phyloP scores from a whole-genome alignment of 2,888 invertebrate species.

The Diabrotica balteata region DNA sequence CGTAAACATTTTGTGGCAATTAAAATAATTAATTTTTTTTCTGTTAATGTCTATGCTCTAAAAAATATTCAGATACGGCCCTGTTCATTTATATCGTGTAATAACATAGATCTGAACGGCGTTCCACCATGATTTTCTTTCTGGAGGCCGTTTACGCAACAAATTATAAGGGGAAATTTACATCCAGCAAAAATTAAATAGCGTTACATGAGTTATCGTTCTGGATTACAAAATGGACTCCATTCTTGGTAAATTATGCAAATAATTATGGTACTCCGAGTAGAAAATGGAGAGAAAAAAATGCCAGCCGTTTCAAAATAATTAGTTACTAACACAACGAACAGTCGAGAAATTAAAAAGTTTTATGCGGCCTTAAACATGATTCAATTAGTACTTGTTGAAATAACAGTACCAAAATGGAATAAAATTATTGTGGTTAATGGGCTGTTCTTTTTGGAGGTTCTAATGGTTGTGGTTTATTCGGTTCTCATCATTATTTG shows the following conservation, averaged over 20 bases:
- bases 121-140: constrained; percentile 39
- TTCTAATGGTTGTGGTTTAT: no score
- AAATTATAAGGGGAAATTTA: constrained; percentile 36
- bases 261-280: constrained; percentile 16
- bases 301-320: constrained; percentile 7
- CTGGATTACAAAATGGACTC: constrained; percentile 34
- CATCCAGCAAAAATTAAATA: constrained; percentile 37
- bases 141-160: constrained; percentile 35
- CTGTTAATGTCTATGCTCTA: neutral
- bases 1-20: no score
- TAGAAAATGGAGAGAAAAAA: constrained; percentile 14
- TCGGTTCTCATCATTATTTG: no score
- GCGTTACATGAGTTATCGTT: constrained; percentile 34
- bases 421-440: neutral
- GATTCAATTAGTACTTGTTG: constrained; percentile 2
- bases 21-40: no score
- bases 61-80: neutral
- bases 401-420: neutral
- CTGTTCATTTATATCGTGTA: constrained; percentile 33
- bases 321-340: constrained; percentile 4
- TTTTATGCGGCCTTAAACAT: constrained; percentile 6
- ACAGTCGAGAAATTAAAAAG: neutral
- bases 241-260: constrained; percentile 21
- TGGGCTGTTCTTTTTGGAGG: neutral
- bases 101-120: constrained; percentile 36